These are phyloP conservation scores for Caretta caretta DNA, from an alignment of 2,113 vertebrate species.

Conservation along the genomic window DNA sequence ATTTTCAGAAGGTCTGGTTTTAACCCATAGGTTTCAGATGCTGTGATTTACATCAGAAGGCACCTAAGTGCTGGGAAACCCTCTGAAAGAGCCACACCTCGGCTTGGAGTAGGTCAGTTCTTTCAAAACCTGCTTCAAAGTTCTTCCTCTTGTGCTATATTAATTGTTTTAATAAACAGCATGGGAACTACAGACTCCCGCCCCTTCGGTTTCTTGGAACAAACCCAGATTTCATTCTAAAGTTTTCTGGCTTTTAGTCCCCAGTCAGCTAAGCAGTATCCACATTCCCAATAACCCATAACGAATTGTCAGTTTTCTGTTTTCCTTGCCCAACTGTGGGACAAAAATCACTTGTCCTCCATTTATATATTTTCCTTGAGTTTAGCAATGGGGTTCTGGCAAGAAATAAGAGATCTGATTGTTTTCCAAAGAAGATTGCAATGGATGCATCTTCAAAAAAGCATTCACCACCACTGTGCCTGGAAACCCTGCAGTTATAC, in stretches of 20 bases:
- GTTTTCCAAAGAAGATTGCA: neutral
- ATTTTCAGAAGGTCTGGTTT: slow-evolving; percentile 73
- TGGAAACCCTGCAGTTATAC: neutral
- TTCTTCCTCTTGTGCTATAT: slow-evolving; percentile 56
- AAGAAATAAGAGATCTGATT: neutral
- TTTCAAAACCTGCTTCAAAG: slow-evolving; percentile 55
- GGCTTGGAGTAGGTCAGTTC: slow-evolving; percentile 57
- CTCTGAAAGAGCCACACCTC: slow-evolving; percentile 67
- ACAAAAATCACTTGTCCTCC: neutral
- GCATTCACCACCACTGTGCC: neutral
- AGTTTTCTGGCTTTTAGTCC: neutral
- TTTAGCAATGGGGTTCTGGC: neutral
- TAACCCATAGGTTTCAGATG: slow-evolving; percentile 63
- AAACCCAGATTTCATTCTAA: slow-evolving; percentile 60
- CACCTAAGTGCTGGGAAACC: slow-evolving; percentile 70
- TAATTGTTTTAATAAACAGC: slow-evolving; percentile 62
- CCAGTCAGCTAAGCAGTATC: neutral
- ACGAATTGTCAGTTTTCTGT: neutral
- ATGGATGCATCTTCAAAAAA: neutral
- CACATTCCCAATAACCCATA: neutral
- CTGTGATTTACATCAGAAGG: slow-evolving; percentile 77
- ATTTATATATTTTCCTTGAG: neutral
- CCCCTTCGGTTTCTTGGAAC: neutral
- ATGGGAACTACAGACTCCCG: neutral
- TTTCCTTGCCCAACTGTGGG: neutral